Evolutionary conservation across 2,113 vertebrate species (phyloP), one percentile per base, ranked within the genome.

Genomic region (Cyanocitta stelleri): DNA sequence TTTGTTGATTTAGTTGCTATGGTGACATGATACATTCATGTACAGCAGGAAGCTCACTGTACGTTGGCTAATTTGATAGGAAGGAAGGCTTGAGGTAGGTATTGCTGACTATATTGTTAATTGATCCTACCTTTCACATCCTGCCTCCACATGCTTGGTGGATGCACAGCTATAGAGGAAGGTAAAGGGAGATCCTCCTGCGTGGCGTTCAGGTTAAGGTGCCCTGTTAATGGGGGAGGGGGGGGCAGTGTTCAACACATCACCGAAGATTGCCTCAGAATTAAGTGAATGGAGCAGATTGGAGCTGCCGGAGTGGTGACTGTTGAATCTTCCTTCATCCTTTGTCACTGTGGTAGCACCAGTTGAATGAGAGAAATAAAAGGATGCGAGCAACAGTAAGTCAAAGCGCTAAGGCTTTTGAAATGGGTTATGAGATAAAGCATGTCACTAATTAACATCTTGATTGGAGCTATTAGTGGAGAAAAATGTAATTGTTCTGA

Each of bases 1-100:
- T 99, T 99, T 99, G 98, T 99, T 99, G 98, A 98, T 98, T 98
- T 98, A 98, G 98, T 99, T 99, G 98, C 98, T 98, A 98, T 99
- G 98, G 98, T 98, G 98, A 99, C 98, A 89, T 97, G 97, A 98
- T 97, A 96, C 96, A 98, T 96, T 97, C 95, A 92, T 95, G 81
- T 97, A 94, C 94, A 98, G 96, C 88, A 96, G 96, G 94, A 97
- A 97, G 96, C 94, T 96, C 95, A 90, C 95, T 96, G 93, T 97
- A 97, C 95, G 95, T 97, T 97, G 94, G 83, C 93, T 97, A 97
- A 97, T 98, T 97, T 97, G 96, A 97, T 97, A 97, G 96, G 95
- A 97, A 98, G 94, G 88, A 93, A 97, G 85, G 91, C 95, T 97
- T 88, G 97, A 97, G 93, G 96, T 97, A 97, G 95, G 87, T 97